phyloP scores from a whole-genome alignment of 2,888 invertebrate genomes.

The Agrochola lota region DNA sequence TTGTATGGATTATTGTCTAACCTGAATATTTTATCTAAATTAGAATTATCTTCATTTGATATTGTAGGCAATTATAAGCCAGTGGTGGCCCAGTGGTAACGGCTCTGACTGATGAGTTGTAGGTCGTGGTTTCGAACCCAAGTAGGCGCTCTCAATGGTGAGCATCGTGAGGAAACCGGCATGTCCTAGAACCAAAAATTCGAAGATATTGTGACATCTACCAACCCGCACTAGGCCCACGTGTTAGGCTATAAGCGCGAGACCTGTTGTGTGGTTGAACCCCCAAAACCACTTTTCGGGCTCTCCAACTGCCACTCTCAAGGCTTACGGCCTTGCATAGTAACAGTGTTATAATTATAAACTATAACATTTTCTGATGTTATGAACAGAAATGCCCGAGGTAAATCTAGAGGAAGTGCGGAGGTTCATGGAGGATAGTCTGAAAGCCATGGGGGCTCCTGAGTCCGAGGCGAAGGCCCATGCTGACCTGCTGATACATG shows the following conservation, averaged over 20 bases:
- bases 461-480: slow-evolving; percentile 90
- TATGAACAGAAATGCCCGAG: slow-evolving; percentile 77
- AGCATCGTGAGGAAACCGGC: too few relatives aligned
- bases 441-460: slow-evolving; percentile 91
- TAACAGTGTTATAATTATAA: not conserved
- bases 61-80: too few relatives aligned
- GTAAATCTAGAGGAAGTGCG: slow-evolving; percentile 89
- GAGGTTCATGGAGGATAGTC: slow-evolving; percentile 91
- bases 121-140: too few relatives aligned
- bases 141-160: too few relatives aligned
- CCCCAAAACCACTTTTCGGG: not conserved
- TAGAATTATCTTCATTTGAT: not conserved
- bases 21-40: not conserved
- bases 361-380: slow-evolving; percentile 1
- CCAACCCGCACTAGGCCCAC: too few relatives aligned
- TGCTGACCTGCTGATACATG: slow-evolving; percentile 92
- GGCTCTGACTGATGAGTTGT: too few relatives aligned
- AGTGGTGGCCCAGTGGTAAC: too few relatives aligned
- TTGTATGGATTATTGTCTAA: not conserved
- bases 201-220: too few relatives aligned
- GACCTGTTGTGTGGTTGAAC: too few relatives aligned
- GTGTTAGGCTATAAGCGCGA: too few relatives aligned
- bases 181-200: too few relatives aligned
- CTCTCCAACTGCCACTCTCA: too few relatives aligned
- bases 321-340: not conserved